Base-by-base conservation (phyloP, 2,797 vertebrate species). In the Cetoscarus ocellatus region DNA sequence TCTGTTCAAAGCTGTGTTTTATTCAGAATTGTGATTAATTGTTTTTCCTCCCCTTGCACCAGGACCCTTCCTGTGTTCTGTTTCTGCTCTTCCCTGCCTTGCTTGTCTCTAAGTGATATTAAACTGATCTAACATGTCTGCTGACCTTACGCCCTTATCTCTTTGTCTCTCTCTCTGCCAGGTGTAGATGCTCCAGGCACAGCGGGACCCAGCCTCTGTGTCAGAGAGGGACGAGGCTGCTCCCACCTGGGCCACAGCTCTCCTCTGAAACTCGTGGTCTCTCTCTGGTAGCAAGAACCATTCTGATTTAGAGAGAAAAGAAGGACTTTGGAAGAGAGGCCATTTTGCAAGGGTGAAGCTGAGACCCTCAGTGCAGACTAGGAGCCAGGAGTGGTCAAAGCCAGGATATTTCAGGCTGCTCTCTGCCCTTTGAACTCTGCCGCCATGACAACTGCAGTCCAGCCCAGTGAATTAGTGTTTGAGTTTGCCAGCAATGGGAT, bases 401-500 rank as follows among this genome's bases (percentile, higher is more conserved):
- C 78, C 47, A 45, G 68, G 68, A 74, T 74, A 73, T 85, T 82
- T 83, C 44, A 65, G 79, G 71, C 83, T 66, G 64, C 71, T 80
- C 70, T 52, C 73, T 67, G 79, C 71, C 78, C 85, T 85, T 70
- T 80, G 84, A 87, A 76, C 88, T 82, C 69, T 68, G 44, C 86
- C 85, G 88, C 85, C 89, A 97, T 96, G 96, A 95, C 95, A 77
- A 94, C 96, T 70, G 95, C 94, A 36, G 87, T 96, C 27, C 95
- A 96, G 75, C 88, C 95, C 70, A 94, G 77, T 38, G 96, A 97
- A 77, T 91, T 97, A 86, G 92, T 96, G 83, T 96, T 97, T 82
- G 96, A 97, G 73, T 96, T 96, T 61, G 95, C 96, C 88, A 96
- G 95, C 92, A 96, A 96, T 84, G 95, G 95, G 75, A 96, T 96